Conservation (phyloP, 2,113 vertebrate genomes). For the Oncorhynchus gorbuscha region DNA sequence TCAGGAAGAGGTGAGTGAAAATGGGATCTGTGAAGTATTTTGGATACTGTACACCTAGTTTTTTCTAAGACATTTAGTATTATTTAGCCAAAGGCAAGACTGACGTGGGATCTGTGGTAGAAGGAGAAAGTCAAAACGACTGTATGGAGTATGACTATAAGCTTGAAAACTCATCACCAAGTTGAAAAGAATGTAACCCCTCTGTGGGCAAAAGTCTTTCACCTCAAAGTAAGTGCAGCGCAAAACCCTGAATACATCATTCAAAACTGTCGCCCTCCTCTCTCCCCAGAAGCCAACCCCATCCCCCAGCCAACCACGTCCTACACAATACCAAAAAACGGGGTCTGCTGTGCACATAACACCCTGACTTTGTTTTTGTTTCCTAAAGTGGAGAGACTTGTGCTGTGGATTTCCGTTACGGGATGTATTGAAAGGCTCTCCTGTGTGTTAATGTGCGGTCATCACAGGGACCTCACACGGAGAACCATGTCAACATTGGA, state of each 20-base stretch:
- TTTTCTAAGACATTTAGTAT: not conserved
- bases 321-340: not conserved
- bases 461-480: conserved; percentile 58
- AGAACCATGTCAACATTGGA: conserved; percentile 39
- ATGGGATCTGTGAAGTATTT: conserved; percentile 45
- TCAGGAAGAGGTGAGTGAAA: conserved; percentile 59
- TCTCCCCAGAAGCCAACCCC: not conserved
- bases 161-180: not conserved
- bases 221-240: not conserved
- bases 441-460: conserved; percentile 36
- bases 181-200: not conserved
- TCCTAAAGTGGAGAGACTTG: conserved; percentile 48
- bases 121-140: not conserved
- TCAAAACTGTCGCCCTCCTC: not conserved
- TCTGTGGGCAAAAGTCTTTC: not conserved
- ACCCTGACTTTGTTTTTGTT: conserved; percentile 52
- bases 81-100: not conserved
- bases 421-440: conserved; percentile 58
- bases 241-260: not conserved
- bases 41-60: conserved; percentile 32
- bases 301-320: not conserved
- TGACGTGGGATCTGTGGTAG: not conserved
- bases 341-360: not conserved
- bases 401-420: conserved; percentile 61
- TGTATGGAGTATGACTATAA: not conserved